Evolutionary conservation across 2,888 invertebrate species (phyloP).

Genomic region (Globia sparganii): DNA sequence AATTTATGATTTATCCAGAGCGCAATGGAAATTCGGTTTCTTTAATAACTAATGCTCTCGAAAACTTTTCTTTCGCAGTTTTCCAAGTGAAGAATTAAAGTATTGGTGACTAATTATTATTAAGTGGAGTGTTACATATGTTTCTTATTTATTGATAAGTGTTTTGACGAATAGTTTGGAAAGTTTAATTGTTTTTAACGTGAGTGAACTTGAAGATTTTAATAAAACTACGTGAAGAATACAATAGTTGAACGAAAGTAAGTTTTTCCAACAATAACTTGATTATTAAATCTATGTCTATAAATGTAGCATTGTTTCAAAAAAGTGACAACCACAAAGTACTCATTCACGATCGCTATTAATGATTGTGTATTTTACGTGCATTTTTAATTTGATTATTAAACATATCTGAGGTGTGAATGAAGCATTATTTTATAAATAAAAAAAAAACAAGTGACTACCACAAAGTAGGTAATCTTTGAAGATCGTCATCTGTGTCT

Average conservation of each 20-base stretch:
- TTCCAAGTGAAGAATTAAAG: constrained; percentile 35
- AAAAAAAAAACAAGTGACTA: neutral
- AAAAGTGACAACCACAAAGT: neutral
- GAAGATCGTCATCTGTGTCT: neutral
- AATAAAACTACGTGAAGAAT: constrained; percentile 9
- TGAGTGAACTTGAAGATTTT: constrained; percentile 20
- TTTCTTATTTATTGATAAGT: constrained; percentile 24
- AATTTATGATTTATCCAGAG: constrained; percentile 46
- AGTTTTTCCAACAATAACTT: constrained; percentile 20
- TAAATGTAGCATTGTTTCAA: neutral
- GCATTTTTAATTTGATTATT: neutral
- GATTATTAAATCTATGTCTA: neutral
- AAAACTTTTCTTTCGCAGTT: constrained; percentile 54
- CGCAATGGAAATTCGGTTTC: constrained; percentile 55
- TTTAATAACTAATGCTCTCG: constrained; percentile 7
- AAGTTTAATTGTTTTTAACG: constrained; percentile 28
- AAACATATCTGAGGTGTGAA: neutral
- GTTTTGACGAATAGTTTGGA: constrained; percentile 4
- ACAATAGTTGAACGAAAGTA: constrained; percentile 42
- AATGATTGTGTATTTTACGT: neutral
- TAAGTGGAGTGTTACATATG: constrained; percentile 28
- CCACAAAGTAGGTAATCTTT: neutral
- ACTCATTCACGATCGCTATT: neutral
- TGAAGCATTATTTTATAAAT: neutral
- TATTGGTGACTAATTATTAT: constrained; percentile 30